Conservation (phyloP, 2,888 invertebrate genomes). For the Ommatoiulus sabulosus region DNA sequence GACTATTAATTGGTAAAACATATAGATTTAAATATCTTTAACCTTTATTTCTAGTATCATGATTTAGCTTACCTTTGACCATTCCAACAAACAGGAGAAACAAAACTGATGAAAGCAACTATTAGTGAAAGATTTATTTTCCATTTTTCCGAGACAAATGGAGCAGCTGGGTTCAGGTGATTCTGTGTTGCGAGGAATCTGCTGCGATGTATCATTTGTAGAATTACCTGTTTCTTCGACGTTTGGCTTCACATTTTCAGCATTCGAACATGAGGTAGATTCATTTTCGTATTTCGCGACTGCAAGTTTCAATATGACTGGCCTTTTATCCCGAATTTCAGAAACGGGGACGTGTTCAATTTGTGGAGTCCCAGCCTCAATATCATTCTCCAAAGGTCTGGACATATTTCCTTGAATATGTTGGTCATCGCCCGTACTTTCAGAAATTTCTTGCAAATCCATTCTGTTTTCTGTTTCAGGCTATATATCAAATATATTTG, state of each 20-base stretch:
- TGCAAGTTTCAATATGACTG: no score
- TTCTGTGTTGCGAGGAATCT: not conserved
- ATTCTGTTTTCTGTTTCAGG: not conserved
- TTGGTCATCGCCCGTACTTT: no score
- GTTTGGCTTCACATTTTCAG: constrained; percentile 2
- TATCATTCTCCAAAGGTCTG: no score
- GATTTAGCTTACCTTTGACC: constrained; percentile 84
- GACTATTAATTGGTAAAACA: no score
- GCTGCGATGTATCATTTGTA: not conserved
- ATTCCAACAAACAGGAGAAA: constrained; percentile 89
- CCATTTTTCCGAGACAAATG: constrained; percentile 88
- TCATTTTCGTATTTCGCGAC: not conserved
- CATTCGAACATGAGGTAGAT: not conserved
- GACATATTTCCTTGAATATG: no score
- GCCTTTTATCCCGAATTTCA: no score
- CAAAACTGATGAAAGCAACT: constrained; percentile 95
- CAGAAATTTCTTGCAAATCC: not conserved
- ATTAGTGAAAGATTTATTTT: constrained; percentile 91
- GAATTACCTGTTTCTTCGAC: not conserved
- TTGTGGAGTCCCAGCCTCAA: no score
- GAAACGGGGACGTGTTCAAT: no score
- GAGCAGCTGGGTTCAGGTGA: constrained; percentile 91
- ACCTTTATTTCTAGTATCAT: no score
- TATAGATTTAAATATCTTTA: no score
- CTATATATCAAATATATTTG: not conserved